A percentile compares a stretch with the other conserved stretches of the same genome.
Conservation (phyloP, 1,140 invertebrate genomes). For the Mesaphorura yosii region DNA sequence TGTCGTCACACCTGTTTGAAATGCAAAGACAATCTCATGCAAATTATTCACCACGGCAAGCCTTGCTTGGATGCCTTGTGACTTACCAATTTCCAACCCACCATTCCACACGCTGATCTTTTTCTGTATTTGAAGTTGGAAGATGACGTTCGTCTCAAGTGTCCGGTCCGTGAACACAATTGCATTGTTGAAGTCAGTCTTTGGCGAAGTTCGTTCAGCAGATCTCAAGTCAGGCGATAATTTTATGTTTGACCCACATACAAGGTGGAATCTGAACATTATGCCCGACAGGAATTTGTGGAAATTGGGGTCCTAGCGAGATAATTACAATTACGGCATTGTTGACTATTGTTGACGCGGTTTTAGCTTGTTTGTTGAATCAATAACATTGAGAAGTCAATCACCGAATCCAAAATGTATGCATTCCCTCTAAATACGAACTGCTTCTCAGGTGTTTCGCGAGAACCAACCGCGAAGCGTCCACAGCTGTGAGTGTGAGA, state of each 20-base stretch:
- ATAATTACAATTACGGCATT: no score
- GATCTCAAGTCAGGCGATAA: slow-evolving; percentile 38
- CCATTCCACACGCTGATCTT: slow-evolving; percentile 49
- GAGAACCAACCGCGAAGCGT: no score
- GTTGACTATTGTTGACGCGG: no score
- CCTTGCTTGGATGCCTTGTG: not conserved
- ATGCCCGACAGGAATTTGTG: no score
- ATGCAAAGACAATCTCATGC: slow-evolving; percentile 41
- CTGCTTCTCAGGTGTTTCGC: no score
- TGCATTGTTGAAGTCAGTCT: slow-evolving; percentile 62
- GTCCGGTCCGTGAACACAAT: slow-evolving; percentile 72
- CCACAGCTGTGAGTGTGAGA: no score
- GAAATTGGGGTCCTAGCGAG: no score
- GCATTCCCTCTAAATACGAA: no score
- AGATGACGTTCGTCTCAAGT: slow-evolving; percentile 66
- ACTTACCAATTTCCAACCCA: not conserved
- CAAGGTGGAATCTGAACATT: slow-evolving; percentile 35
- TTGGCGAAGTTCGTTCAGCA: slow-evolving; percentile 38
- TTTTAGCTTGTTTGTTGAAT: no score
- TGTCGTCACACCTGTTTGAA: slow-evolving; percentile 82
- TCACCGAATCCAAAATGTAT: no score
- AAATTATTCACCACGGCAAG: slow-evolving; percentile 2
- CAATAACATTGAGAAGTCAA: no score
- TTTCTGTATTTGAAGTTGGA: slow-evolving; percentile 77
- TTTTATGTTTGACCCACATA: slow-evolving; percentile 38